Conservation (phyloP, 2,113 vertebrate species). For the Glaucidium brasilianum region DNA sequence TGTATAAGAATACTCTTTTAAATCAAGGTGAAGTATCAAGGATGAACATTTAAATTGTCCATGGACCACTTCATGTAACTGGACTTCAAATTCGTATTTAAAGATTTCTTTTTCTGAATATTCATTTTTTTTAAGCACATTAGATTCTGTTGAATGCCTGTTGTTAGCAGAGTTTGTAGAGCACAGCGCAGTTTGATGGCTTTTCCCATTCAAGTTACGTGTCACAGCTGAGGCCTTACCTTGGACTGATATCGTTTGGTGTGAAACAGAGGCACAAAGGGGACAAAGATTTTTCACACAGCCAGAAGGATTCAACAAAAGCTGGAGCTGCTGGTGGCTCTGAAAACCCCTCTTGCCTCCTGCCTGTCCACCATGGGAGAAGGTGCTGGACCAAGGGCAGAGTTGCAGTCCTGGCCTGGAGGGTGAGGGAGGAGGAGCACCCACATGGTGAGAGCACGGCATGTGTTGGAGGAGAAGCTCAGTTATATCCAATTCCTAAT, state of each 20-base stretch:
- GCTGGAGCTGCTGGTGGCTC: background rate
- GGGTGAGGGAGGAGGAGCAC: background rate
- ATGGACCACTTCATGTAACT: background rate
- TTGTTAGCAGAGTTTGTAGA: background rate
- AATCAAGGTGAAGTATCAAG: background rate
- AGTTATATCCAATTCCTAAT: background rate
- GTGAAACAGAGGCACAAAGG: background rate
- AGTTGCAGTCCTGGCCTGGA: background rate
- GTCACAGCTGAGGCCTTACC: background rate
- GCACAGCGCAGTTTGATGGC: background rate
- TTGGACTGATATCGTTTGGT: background rate
- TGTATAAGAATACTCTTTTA: background rate
- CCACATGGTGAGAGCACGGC: fast-evolving
- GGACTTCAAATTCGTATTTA: background rate
- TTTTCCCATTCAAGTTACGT: background rate
- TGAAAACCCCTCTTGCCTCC: background rate
- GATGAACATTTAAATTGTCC: background rate
- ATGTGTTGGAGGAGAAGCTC: background rate
- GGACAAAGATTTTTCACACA: background rate
- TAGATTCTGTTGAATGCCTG: background rate
- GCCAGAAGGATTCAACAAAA: background rate
- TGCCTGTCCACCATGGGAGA: background rate
- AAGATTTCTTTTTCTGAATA: background rate
- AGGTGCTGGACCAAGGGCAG: background rate
- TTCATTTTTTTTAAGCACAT: background rate